These are phyloP conservation scores for Leptopilina clavipes DNA, from an alignment of 1,140 invertebrate species.

Conservation along the genomic window DNA sequence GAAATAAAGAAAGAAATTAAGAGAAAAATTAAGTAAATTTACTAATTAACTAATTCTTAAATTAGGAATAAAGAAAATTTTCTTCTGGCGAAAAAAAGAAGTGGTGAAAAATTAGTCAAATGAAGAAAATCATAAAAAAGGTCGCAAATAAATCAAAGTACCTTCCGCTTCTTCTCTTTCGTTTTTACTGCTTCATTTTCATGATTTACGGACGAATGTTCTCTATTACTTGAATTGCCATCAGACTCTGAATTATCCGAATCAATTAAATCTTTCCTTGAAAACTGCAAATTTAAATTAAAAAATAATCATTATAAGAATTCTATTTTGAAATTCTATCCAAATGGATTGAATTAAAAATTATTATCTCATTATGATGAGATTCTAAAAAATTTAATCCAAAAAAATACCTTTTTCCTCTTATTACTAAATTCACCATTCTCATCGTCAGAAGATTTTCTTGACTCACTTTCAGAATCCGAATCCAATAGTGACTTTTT, in stretches of 20 bases:
- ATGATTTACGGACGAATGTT: background rate
- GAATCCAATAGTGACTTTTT: constrained; percentile 43
- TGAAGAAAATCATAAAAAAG: too few species aligned
- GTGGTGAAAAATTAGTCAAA: too few species aligned
- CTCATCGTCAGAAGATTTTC: constrained; percentile 27
- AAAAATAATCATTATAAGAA: constrained; percentile 9
- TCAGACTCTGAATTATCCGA: constrained; percentile 6
- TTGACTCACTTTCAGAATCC: constrained; percentile 40
- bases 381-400: too few species aligned
- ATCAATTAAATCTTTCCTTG: constrained; percentile 41
- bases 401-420: constrained; percentile 41
- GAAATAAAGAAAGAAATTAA: background rate
- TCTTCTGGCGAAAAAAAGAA: too few species aligned
- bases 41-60: too few species aligned
- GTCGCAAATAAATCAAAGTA: too few species aligned
- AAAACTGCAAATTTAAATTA: constrained; percentile 41
- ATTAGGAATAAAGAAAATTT: too few species aligned
- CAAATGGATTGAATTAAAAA: too few species aligned
- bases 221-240: background rate
- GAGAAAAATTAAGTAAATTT: too few species aligned
- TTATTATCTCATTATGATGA: too few species aligned
- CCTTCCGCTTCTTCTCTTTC: constrained; percentile 41
- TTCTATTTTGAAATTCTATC: background rate
- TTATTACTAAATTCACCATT: constrained; percentile 35
- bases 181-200: constrained; percentile 36